Evolutionary conservation across 1,140 invertebrate genomes (phyloP), one percentile per base, ranked within the genome.

Genomic region (Euborellia annulipes): DNA sequence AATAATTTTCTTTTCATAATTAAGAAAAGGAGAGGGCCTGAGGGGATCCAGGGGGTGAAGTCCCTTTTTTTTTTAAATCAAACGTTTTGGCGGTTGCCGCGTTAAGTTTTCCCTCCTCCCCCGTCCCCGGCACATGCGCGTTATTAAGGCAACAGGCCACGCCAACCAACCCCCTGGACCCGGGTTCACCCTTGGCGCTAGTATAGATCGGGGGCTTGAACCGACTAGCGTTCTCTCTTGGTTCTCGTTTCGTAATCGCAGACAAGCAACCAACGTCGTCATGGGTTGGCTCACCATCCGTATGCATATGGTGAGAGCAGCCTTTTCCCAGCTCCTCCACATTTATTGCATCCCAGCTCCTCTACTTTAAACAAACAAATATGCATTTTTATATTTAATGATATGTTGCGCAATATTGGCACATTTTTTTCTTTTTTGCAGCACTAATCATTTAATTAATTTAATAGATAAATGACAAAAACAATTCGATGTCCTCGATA

Each of bases 241-340:
- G 8, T 32, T n/a, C 36, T 18, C 18, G n/a, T 38, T 38, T 16
- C 36, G 7, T 6, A 18, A 16, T 3, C 3, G 17, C 2, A 39
- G 37, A 20, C 8, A 9, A 4, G 36, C 7, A 7, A n/a, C 7
- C 36, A 6, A 11, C 23, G 30, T 22, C 47, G 50, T 17, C 21
- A 67, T 67, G 65, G 65, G 66, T 47, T 66, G 65, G 66, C 58
- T 65, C 45, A 65, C 58, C 36, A 49, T 68, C 3, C 62, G 64
- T 47, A 57, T 61, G 37, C 66, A 68, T 54, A 55, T 68, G 63
- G 66, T 68, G 57, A 66, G 66, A 51, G 13, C 13, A 11, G 23
- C 23, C 11, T 11, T 11, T 27, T 27, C 23, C 8, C 13, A 11
- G 23, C 23, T 27, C 23, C 23, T 27, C 11, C 23, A 27, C 11